Evolutionary conservation across 2,888 invertebrate species (phyloP), one percentile per base, ranked within the genome.

Genomic region (Mythimna pallens): DNA sequence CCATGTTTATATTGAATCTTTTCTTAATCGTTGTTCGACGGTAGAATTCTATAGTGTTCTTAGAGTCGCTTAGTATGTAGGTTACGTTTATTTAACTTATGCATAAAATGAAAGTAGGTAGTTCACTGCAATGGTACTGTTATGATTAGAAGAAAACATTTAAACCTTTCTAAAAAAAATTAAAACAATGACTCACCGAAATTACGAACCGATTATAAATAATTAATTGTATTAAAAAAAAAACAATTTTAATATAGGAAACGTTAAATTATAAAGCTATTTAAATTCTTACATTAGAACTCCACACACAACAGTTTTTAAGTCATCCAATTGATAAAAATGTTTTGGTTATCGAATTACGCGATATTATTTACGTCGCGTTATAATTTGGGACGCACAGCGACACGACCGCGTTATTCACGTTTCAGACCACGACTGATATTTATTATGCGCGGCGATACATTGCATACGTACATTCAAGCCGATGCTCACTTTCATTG

Each of bases 321-420:
- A 55, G 54, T 70, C n/a, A 75, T 72, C 58, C 69, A 67, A 65
- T 2, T 54, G 65, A 62, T 65, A 55, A 25, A 40, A 55, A 52
- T 40, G 2, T 34, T 70, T 68, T 73, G 25, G 12, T 61, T 6
- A 50, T 40, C 69, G 40, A 81, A 78, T 81, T 78, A 54, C 81
- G 81, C 82, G 82, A 81, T 82, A 70, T 83, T 62, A 69, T 70
- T 58, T 25, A 75, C 82, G 83, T 65, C 74, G 77, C 81, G 84
- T 59, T 78, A 10, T 58, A 52, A 66, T 70, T 40, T 68, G 30
- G 30, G 10, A 69, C 68, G 81, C 30, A 63, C 62, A 43, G 55
- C 83, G 47, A 63, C 17, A 62, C 74, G 25, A 17, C 54, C 54
- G 70, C 25, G 20, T 30, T 52, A 67, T 61, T 52, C 52, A 43